Conservation (phyloP, 2,888 invertebrate species). For the Deladenus siricidicola region DNA sequence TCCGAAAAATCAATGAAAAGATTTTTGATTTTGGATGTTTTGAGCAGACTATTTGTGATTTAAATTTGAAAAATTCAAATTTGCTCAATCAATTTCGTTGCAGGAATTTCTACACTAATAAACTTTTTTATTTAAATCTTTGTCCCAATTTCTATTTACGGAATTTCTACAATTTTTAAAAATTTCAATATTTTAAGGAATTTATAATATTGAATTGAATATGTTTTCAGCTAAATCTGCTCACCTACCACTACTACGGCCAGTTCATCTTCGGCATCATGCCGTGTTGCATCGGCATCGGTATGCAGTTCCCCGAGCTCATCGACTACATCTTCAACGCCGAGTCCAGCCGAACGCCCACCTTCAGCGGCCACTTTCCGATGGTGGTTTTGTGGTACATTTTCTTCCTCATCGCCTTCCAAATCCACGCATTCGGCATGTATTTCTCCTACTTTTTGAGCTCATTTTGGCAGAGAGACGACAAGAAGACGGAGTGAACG, state of each 20-base stretch:
- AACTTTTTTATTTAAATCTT: too few relatives aligned
- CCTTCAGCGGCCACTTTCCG: slow-evolving; percentile 48
- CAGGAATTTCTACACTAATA: too few relatives aligned
- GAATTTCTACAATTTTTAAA: too few relatives aligned
- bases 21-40: too few relatives aligned
- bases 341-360: slow-evolving; percentile 44
- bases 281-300: slow-evolving; percentile 8
- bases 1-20: too few relatives aligned
- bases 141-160: too few relatives aligned
- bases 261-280: slow-evolving; percentile 42
- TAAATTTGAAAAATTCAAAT: too few relatives aligned
- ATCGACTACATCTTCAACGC: slow-evolving; percentile 40
- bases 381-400: slow-evolving; percentile 50
- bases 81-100: too few relatives aligned
- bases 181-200: too few relatives aligned
- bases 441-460: slow-evolving; percentile 43
- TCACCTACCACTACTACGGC: slow-evolving; percentile 43
- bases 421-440: slow-evolving; percentile 50
- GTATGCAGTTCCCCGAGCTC: slow-evolving; percentile 44
- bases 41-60: too few relatives aligned
- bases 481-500: slow-evolving; percentile 14
- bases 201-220: too few relatives aligned
- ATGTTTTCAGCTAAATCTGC: slow-evolving; percentile 33
- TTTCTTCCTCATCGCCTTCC: slow-evolving; percentile 50
- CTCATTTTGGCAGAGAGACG: slow-evolving; percentile 35